Base-by-base conservation (phyloP, 2,888 invertebrate genomes). In the Synergus japonicus region DNA sequence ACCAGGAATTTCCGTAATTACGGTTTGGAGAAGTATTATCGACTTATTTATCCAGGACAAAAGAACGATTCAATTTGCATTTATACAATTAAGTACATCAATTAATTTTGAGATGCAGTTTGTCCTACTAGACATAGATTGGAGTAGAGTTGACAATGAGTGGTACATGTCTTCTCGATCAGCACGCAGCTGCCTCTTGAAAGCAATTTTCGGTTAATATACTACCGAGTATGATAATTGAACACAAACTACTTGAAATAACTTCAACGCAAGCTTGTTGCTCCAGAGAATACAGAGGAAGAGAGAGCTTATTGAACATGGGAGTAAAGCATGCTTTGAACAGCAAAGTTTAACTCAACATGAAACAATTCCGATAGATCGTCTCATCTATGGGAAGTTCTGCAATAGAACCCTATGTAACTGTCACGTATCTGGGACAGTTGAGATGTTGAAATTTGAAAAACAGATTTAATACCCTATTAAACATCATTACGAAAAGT, bases 221-320 rank as follows among this genome's bases (percentile, higher is more conserved):
- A 66, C 67, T 65, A 78, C 63, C 81, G 41, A 73, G 54, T 78
- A 76, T 78, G 78, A 69, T 81, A 83, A 83, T 81, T 81, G 78
- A 82, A 82, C 81, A 79, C 79, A 81, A 82, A 79, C 78, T 81
- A 81, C 77, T 79, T 81, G 78, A 79, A 78, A 81, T 80, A 78
- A 83, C 81, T 81, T 81, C 44, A 76, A 67, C 29, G 76, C 76
- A 81, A 76, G 79, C 81, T 81, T 83, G 83, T 81, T 83, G 79
- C 79, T 80, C 79, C 79, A 29, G 78, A 76, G 81, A 79, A 80
- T 73, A 78, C 76, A 77, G 15, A 54, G 67, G 41, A 37, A 73
- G 73, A 73, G 73, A 29, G 41, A 54, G 73, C 29, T n/a, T 37
- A 69, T 69, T 69, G 73, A 54, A 58, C 49, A n/a, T 37, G 29